Percentiles rank a stretch among this genome's conserved stretches.
Evolutionary conservation across 2,888 invertebrate genomes (phyloP).

Genomic region (Cryptocephalus moraei): DNA sequence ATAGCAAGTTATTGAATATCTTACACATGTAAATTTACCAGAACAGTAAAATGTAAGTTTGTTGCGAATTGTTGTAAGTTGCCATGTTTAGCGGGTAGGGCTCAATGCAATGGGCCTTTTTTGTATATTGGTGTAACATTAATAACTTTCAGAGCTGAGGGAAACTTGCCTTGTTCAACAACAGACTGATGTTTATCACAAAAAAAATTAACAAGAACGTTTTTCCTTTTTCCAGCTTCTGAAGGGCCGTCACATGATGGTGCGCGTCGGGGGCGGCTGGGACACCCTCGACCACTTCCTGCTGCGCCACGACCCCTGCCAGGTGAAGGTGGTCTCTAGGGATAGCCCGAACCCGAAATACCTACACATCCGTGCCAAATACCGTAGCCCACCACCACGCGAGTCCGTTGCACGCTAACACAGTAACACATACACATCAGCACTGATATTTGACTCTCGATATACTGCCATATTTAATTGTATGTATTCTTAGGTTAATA

Average conservation of each 20-base stretch:
- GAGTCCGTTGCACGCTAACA: constrained; percentile 42
- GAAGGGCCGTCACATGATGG: constrained; percentile 92
- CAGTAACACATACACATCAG: not conserved
- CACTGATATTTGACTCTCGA: not conserved
- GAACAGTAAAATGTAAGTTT: too few relatives aligned
- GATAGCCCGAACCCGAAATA: constrained; percentile 38
- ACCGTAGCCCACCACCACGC: constrained; percentile 56
- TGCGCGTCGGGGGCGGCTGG: constrained; percentile 90
- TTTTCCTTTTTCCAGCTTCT: constrained; percentile 49
- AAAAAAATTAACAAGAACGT: too few relatives aligned
- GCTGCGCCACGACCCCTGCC: constrained; percentile 77
- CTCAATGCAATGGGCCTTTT: too few relatives aligned
- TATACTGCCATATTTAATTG: not conserved
- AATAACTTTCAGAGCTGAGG: too few relatives aligned
- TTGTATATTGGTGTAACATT: too few relatives aligned
- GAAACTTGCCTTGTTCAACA: too few relatives aligned
- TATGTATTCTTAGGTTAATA: not conserved
- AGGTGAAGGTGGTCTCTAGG: constrained; percentile 46
- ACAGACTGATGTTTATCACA: too few relatives aligned
- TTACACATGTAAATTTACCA: too few relatives aligned
- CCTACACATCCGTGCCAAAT: constrained; percentile 63
- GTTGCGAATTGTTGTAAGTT: too few relatives aligned
- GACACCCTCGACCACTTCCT: constrained; percentile 82
- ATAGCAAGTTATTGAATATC: too few relatives aligned
- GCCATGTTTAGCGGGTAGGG: too few relatives aligned